Evolutionary conservation across 2,888 invertebrate genomes (phyloP).

Genomic region (Linnaemya vulpina): DNA sequence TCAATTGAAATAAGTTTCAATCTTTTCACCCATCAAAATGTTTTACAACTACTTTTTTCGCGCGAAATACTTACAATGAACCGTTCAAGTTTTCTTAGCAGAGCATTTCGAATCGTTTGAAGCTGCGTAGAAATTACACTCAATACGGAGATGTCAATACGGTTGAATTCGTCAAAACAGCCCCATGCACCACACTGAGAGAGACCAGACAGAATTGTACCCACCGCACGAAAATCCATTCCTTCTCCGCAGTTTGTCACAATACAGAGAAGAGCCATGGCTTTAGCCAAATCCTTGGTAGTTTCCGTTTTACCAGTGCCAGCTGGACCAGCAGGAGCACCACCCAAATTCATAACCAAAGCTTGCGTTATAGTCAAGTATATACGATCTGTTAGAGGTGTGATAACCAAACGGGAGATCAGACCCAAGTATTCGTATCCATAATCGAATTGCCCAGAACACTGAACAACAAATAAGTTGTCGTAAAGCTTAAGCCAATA

Average conservation of each 20-base stretch:
- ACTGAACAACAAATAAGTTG: slow-evolving; percentile 92
- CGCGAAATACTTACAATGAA: slow-evolving; percentile 86
- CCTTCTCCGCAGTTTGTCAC: slow-evolving; percentile 97
- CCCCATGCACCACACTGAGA: slow-evolving; percentile 92
- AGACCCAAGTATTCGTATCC: slow-evolving; percentile 98
- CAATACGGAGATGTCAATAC: slow-evolving; percentile 95
- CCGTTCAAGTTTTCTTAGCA: slow-evolving; percentile 88
- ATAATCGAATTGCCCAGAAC: slow-evolving; percentile 93
- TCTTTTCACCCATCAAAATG: too few relatives aligned
- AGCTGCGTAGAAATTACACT: slow-evolving; percentile 96
- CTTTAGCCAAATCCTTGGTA: slow-evolving; percentile 95
- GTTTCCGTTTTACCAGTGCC: slow-evolving; percentile 92
- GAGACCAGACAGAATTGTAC: slow-evolving; percentile 87
- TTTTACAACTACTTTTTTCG: background rate
- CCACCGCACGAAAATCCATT: slow-evolving; percentile 94
- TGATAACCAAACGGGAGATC: slow-evolving; percentile 94
- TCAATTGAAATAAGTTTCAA: too few relatives aligned
- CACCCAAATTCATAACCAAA: slow-evolving; percentile 94
- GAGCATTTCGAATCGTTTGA: slow-evolving; percentile 93
- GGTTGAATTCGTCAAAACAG: slow-evolving; percentile 97
- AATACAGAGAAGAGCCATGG: slow-evolving; percentile 91
- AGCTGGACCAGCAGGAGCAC: slow-evolving; percentile 91
- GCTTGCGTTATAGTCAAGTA: slow-evolving; percentile 97
- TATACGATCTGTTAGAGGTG: slow-evolving; percentile 95
- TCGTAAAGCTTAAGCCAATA: slow-evolving; percentile 94